Percentiles rank a stretch among this genome's conserved stretches.
phyloP scores from a whole-genome alignment of 2,888 invertebrate genomes.

The Nemotelus pantherinus region DNA sequence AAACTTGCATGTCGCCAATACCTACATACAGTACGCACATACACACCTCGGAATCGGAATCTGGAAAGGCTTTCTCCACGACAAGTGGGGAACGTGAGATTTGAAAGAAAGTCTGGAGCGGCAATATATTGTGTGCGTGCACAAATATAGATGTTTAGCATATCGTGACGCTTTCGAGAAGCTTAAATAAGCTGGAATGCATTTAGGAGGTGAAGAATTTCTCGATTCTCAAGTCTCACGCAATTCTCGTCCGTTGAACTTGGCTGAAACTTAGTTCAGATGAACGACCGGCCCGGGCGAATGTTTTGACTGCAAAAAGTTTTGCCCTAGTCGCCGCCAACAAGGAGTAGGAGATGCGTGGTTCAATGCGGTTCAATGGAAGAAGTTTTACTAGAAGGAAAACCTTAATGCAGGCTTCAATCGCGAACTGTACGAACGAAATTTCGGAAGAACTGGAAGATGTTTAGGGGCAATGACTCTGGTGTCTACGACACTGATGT shows the following conservation, averaged over 20 bases:
- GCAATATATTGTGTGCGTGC: constrained; percentile 27
- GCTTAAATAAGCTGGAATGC: background rate
- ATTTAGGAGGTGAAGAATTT: constrained; percentile 3
- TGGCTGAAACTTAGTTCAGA: constrained; percentile 27
- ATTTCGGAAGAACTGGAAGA: constrained; percentile 2
- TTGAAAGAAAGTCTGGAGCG: background rate
- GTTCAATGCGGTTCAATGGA: background rate
- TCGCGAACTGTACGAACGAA: background rate
- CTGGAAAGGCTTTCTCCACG: constrained; percentile 1
- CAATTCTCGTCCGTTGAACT: constrained; percentile 49
- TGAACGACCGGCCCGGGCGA: constrained; percentile 31
- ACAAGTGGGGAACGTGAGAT: background rate
- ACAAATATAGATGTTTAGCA: constrained; percentile 18
- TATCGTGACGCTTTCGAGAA: constrained; percentile 16
- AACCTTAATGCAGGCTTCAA: background rate
- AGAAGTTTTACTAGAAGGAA: constrained; percentile 24
- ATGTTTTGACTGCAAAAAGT: constrained; percentile 38
- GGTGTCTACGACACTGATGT: background rate
- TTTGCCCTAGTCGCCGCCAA: constrained; percentile 22
- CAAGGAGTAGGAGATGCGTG: constrained; percentile 14
- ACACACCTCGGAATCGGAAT: constrained; percentile 3
- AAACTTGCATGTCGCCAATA: constrained; percentile 13
- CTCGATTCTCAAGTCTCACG: constrained; percentile 47
- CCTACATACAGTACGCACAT: constrained; percentile 23
- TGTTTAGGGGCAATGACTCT: constrained; percentile 32